Evolutionary conservation across 2,888 invertebrate species (phyloP), one percentile per base, ranked within the genome.

Genomic region (Drosophila subsilvestris): DNA sequence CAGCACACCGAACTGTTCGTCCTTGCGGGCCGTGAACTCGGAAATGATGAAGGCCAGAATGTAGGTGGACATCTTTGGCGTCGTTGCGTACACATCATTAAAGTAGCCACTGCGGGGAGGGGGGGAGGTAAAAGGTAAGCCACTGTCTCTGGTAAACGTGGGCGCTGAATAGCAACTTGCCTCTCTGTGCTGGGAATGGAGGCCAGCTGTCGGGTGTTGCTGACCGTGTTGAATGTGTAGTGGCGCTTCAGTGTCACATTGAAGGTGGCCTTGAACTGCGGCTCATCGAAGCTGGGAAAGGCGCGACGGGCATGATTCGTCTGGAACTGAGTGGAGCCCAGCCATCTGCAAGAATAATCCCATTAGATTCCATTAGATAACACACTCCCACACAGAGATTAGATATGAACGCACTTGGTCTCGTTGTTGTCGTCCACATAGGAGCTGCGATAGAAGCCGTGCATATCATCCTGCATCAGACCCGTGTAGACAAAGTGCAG

Each of bases 241-340:
- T 89, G 92, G 47, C 89, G 90, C 8, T 63, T 89, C 9, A 93
- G 90, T 1, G 87, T 90, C 2, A 94, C 80, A 37, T 93, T 92
- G 89, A 95, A 96, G 0, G 92, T 93, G 0, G 96, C 95, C 89
- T 96, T 96, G 72, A 95, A 92, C 12, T 93, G 93, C 0, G 96
- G 96, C 84, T 96, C 96, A 84, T 97, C 97, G 80, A 96, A 96
- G 80, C 96, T 95, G 25, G 97, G 97, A 90, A 97, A 96, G 0
- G 95, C 96, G 76, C 93, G 93, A 20, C 96, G 94, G 0, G 95
- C 95, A 65, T 94, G 92, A 1, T 94, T 94, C 0, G 95, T 93
- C 91, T 96, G 93, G 86, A 96, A 95, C 82, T 96, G 95, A 0
- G 96, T 96, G 0, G 95, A 93, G 0, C 94, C 95, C 90, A 94